Percentiles rank a stretch among this genome's conserved stretches.
Evolutionary conservation across 23 tunicate genomes (phyloP).

Genomic region (Oikopleura albicans): DNA sequence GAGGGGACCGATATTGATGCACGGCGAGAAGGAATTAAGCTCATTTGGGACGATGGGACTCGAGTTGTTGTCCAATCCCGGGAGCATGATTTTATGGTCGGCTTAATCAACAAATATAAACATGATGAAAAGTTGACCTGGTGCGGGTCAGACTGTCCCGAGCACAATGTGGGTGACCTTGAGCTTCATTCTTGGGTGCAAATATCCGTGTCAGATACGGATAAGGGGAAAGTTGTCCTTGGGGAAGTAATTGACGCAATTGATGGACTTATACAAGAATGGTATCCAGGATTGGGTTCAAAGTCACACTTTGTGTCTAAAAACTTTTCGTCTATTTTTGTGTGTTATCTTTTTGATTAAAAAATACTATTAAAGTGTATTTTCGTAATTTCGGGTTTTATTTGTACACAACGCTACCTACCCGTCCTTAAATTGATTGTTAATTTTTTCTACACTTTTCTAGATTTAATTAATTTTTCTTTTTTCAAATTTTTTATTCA

Average conservation of each 20-base stretch:
- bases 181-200: background rate
- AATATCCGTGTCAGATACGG: background rate
- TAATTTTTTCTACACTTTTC: too few relatives aligned
- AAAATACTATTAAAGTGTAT: too few relatives aligned
- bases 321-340: too few relatives aligned
- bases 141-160: background rate
- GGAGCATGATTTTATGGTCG: background rate
- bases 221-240: background rate
- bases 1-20: background rate
- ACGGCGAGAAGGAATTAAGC: background rate
- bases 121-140: background rate
- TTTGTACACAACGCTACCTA: too few relatives aligned
- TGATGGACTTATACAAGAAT: background rate
- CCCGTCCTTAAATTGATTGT: too few relatives aligned
- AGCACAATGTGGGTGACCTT: background rate
- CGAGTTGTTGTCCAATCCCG: background rate
- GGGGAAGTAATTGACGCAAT: background rate
- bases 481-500: too few relatives aligned
- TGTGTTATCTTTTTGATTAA: too few relatives aligned
- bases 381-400: too few relatives aligned
- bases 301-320: too few relatives aligned
- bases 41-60: background rate
- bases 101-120: background rate
- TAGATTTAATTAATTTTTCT: too few relatives aligned
- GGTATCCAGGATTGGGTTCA: slow-evolving; percentile 17